Evolutionary conservation across 2,888 invertebrate genomes (phyloP), one percentile per base, ranked within the genome.

Genomic region (Sacculina carcini): DNA sequence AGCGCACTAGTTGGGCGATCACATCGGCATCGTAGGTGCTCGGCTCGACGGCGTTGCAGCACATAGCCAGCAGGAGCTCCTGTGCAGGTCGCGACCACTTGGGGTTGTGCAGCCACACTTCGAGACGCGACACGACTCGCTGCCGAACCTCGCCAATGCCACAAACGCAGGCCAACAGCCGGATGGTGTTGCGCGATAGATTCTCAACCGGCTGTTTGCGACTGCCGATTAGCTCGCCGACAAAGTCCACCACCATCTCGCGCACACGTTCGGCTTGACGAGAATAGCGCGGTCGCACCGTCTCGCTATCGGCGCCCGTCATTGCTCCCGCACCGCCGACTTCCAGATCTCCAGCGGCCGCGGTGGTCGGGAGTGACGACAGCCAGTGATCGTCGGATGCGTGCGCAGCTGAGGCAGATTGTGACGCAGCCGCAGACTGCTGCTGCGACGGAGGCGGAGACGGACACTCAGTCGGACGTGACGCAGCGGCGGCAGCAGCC

Each of bases 51-150:
- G 87, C 85, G 68, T 96, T 96, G 59, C 79, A 77, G 64, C 90
- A 92, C 57, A 94, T 75, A 60, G 83, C 79, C 51, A 89, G 79
- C 26, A 96, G 68, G 51, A 96, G 66, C 66, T 94, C 94, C 64
- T 90, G 89, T 0, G 89, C 89, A 23, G 81, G 77, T 60, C 85
- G 78, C 71, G 84, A 82, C 51, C 90, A 68, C 71, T 94, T 96
- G 54, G 90, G 89, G 63, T 92, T 92, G 64, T 90, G 89, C 53
- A 94, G 71, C 92, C 92, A 94, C 59, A 80, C 75, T 64, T 94
- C 94, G 21, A 94, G 70, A 1, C 83, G 76, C 1, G 79, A 75
- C 1, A 80, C 78, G 0, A 81, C 78, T 50, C 80, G 74, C 60
- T 78, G 73, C 23, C 87, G 73, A 56, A 87, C 78, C 72, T 71